These are phyloP conservation scores for Proales similis DNA, from an alignment of 1,140 invertebrate species.

Conservation along the genomic window DNA sequence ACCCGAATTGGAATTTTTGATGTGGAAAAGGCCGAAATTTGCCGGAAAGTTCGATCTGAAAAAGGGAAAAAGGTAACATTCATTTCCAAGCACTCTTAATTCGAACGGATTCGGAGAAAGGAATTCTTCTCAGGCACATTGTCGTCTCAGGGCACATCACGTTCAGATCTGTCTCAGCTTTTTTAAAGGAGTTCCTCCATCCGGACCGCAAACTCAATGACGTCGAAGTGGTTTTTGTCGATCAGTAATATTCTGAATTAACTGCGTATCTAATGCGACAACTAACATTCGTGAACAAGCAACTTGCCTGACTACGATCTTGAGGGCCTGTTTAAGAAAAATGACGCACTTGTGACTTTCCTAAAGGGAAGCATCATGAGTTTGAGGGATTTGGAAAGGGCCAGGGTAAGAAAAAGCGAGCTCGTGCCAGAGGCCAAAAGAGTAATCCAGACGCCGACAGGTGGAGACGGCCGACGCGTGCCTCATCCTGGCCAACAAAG, in stretches of 20 bases:
- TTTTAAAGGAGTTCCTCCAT: slow-evolving; percentile 99
- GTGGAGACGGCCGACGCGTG: slow-evolving; percentile 97
- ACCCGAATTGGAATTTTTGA: slow-evolving; percentile 95
- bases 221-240: slow-evolving; percentile 98
- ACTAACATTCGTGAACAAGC: slow-evolving; percentile 85
- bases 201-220: slow-evolving; percentile 99
- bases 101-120: no score
- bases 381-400: slow-evolving; percentile 93
- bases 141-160: slow-evolving; percentile 99
- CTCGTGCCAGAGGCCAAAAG: no score
- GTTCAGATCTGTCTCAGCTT: slow-evolving; percentile 98
- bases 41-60: slow-evolving; percentile 91
- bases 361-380: slow-evolving; percentile 90
- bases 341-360: slow-evolving; percentile 18
- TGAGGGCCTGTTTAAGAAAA: slow-evolving; percentile 68
- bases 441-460: no score
- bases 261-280: slow-evolving; percentile 46
- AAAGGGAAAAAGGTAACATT: slow-evolving; percentile 80
- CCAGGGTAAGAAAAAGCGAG: slow-evolving; percentile 99
- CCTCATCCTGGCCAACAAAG: slow-evolving; percentile 93
- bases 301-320: no score
- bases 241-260: slow-evolving; percentile 72
- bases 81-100: no score
- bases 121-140: slow-evolving; percentile 90
- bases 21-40: slow-evolving; percentile 94